Conservation (phyloP, 2,888 invertebrate species). For the Agrochola macilenta region DNA sequence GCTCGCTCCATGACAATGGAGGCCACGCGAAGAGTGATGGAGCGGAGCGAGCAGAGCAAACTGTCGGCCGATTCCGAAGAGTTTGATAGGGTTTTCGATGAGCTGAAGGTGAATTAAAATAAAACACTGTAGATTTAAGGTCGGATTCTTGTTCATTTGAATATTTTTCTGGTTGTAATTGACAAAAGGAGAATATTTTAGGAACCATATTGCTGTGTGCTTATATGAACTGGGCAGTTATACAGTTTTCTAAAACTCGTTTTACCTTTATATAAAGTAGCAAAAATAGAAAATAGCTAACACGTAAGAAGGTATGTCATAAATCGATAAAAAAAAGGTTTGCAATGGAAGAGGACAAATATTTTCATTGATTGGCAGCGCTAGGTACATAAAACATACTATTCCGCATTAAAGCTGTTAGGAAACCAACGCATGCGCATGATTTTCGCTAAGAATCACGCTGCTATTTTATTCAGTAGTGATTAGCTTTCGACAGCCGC, state of each 20-base stretch:
- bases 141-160: background rate
- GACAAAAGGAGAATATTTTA: background rate
- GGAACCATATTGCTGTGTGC: background rate
- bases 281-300: background rate
- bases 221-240: too few relatives aligned
- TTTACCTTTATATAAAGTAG: too few relatives aligned
- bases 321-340: background rate
- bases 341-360: background rate
- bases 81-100: slow-evolving; percentile 71
- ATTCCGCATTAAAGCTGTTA: too few relatives aligned
- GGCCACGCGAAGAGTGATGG: slow-evolving; percentile 93
- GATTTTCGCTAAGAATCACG: too few relatives aligned
- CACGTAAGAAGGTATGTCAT: background rate
- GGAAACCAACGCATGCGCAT: too few relatives aligned
- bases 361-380: background rate
- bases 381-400: background rate
- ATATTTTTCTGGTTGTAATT: background rate
- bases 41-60: slow-evolving; percentile 76
- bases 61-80: slow-evolving; percentile 77
- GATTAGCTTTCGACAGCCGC: too few relatives aligned
- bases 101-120: slow-evolving; percentile 58
- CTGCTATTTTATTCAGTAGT: too few relatives aligned
- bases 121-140: background rate
- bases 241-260: background rate
- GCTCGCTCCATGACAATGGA: slow-evolving; percentile 94